Evolutionary conservation across 2,888 invertebrate genomes (phyloP), one percentile per base, ranked within the genome.

Genomic region (Spilarctia lutea): DNA sequence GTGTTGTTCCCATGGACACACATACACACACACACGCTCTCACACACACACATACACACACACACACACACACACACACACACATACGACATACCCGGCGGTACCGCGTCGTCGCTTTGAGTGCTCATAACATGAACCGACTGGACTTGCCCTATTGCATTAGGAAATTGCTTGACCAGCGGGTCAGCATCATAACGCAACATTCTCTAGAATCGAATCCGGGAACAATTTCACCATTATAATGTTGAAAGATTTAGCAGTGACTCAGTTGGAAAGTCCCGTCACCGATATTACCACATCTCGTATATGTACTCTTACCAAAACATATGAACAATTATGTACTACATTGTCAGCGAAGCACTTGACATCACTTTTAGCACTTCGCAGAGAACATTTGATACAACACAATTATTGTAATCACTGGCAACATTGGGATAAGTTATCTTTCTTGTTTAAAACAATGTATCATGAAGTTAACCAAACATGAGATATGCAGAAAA

Each of bases 101-200:
- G n/a, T n/a, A n/a, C 35, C 35, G 6, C 3, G 35, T 6, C 6
- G 35, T 35, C 35, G 35, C 35, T 35, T 35, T 35, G 35, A 35
- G 35, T 35, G 35, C 35, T 35, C 35, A 35, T 35, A 35, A 35
- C 35, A 6, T 35, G 35, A 35, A 35, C 6, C 48, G 24, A 33
- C 27, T 48, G 33, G 33, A 56, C 35, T 35, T 60, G n/a, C 27
- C 52, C 52, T 33, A 24, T 7, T 33, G 52, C 20, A 68, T 52
- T 3, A 68, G 33, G 24, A 52, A 33, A 20, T n/a, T n/a, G n/a
- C n/a, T n/a, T 48, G 68, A 48, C 52, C 48, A 68, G 52, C 48
- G 48, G 48, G 68, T 68, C 68, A 48, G 67, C 24, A 18, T 4
- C 24, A 20, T 68, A 48, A 33, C 48, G 68, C 68, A 68, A 68